phyloP scores from a whole-genome alignment of 2,888 invertebrate genomes.

The Patella pellucida region DNA sequence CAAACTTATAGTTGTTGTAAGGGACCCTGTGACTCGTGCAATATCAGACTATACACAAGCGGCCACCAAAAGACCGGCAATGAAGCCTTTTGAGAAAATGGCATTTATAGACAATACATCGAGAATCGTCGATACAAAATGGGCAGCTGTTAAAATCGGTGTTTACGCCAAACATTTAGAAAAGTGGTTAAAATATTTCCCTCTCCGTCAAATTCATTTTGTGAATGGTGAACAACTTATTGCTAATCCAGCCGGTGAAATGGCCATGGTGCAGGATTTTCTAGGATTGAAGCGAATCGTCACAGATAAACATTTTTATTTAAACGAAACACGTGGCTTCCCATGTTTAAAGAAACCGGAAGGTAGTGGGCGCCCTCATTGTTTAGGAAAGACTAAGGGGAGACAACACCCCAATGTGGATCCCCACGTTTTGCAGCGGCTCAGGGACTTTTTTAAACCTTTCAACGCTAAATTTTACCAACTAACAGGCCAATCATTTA shows the following conservation, averaged over 20 bases:
- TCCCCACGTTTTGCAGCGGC: conserved; percentile 49
- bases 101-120: conserved; percentile 78
- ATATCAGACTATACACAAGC: conserved; percentile 92
- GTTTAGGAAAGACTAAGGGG: conserved; percentile 73
- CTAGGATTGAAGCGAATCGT: conserved; percentile 86
- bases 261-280: conserved; percentile 89
- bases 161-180: conserved; percentile 86
- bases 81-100: conserved; percentile 55
- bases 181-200: conserved; percentile 88
- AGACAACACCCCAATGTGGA: conserved; percentile 70
- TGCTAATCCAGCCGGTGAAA: conserved; percentile 87
- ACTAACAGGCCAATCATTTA: conserved; percentile 70
- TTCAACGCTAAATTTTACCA: conserved; percentile 72
- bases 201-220: conserved; percentile 83
- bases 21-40: conserved; percentile 91
- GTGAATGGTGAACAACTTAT: conserved; percentile 91
- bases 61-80: conserved; percentile 63
- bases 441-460: conserved; percentile 71
- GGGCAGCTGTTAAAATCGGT: conserved; percentile 82
- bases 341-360: conserved; percentile 79
- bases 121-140: conserved; percentile 82
- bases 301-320: conserved; percentile 90
- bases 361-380: conserved; percentile 63
- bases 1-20: conserved; percentile 86
- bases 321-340: conserved; percentile 91